Percentiles rank a stretch among this genome's conserved stretches.
Conservation (phyloP, 2,113 vertebrate genomes). For the Candoia aspera region DNA sequence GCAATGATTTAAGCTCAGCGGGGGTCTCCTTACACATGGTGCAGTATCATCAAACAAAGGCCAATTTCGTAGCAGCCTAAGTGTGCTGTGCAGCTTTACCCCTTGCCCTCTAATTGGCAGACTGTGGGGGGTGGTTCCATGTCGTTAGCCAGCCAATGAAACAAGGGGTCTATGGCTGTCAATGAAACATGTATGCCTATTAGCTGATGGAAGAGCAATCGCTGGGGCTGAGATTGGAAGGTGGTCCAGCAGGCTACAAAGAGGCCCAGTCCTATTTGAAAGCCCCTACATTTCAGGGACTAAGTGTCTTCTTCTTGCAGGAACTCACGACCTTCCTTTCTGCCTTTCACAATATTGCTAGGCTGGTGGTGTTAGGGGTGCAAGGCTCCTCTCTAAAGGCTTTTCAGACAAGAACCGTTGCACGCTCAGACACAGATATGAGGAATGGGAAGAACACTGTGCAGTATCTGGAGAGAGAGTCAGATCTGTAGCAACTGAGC, state of each 20-base stretch:
- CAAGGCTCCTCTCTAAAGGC: background rate
- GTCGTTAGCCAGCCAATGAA: slow-evolving; percentile 42
- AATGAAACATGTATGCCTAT: slow-evolving; percentile 17
- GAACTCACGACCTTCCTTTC: background rate
- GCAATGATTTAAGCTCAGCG: slow-evolving; percentile 27
- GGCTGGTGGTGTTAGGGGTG: background rate
- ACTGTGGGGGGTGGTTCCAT: slow-evolving; percentile 37
- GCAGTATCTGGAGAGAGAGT: background rate
- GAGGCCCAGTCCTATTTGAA: background rate
- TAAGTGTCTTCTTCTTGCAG: too few relatives aligned
- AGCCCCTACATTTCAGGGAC: background rate
- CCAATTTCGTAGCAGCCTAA: slow-evolving; percentile 43
- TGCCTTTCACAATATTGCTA: background rate
- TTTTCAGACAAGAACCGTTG: background rate
- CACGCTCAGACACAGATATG: background rate
- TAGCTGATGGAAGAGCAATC: slow-evolving; percentile 6
- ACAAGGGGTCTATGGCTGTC: slow-evolving; percentile 29
- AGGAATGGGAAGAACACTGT: background rate
- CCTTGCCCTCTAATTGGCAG: slow-evolving; percentile 42
- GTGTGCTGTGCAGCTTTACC: slow-evolving; percentile 32
- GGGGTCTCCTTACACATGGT: background rate
- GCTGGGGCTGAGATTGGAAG: background rate
- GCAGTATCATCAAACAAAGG: slow-evolving; percentile 40
- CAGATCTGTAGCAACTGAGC: background rate
- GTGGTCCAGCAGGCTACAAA: background rate